A percentile compares a stretch with the other conserved stretches of the same genome.
These are phyloP conservation scores for Rhopalosiphum nymphaeae DNA, from an alignment of 2,888 invertebrate genomes.

Conservation along the genomic window DNA sequence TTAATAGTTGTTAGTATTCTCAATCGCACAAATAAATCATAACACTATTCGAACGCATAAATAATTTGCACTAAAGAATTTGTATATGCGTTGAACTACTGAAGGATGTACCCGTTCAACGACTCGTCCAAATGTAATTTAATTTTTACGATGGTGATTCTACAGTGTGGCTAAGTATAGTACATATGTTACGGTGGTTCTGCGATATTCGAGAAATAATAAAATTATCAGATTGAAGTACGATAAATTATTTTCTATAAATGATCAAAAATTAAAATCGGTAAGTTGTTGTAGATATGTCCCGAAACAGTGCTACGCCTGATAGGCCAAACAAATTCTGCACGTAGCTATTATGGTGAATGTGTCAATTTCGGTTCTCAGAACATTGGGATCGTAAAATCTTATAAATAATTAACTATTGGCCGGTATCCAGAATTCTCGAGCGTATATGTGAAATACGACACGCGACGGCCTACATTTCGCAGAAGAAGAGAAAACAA, in stretches of 20 bases:
- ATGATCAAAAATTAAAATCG: not conserved
- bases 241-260: not conserved
- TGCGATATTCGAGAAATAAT: not conserved
- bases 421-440: constrained; percentile 34
- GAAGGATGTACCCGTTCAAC: not conserved
- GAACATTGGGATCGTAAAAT: not conserved
- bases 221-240: not conserved
- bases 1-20: not conserved
- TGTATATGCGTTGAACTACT: not conserved
- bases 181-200: not conserved
- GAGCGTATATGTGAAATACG: constrained; percentile 35
- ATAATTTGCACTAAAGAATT: not conserved
- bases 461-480: constrained; percentile 58
- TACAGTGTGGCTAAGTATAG: not conserved
- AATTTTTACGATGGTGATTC: not conserved
- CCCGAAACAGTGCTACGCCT: not conserved
- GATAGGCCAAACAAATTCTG: not conserved
- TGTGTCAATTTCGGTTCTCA: not conserved
- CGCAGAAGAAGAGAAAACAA: not conserved
- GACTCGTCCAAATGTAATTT: not conserved
- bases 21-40: not conserved
- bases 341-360: not conserved
- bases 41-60: not conserved
- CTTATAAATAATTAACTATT: constrained; percentile 47
- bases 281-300: not conserved